These are phyloP conservation scores for Pipistrellus kuhlii DNA, from an alignment of 2,797 vertebrate genomes.

Conservation along the genomic window DNA sequence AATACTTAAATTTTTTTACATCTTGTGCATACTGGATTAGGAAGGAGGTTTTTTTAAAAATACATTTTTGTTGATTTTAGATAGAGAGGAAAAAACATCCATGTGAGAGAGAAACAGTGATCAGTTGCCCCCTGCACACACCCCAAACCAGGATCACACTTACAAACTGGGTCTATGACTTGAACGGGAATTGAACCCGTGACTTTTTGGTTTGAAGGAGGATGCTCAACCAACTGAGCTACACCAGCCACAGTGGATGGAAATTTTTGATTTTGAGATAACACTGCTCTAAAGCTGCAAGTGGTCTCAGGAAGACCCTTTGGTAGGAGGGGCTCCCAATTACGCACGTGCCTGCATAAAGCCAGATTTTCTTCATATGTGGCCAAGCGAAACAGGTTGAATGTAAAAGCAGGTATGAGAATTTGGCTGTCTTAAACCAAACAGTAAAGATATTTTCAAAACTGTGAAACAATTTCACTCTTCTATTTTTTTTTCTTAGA, in stretches of 20 bases:
- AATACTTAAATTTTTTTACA: background rate
- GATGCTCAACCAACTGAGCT: too few species aligned
- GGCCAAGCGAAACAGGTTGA: background rate
- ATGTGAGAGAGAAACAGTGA: too few species aligned
- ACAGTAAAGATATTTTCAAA: constrained; percentile 13
- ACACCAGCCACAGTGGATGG: too few species aligned
- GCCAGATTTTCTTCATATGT: background rate
- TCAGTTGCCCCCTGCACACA: too few species aligned
- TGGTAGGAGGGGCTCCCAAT: background rate
- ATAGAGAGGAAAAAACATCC: too few species aligned
- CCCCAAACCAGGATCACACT: too few species aligned
- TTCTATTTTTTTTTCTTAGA: background rate
- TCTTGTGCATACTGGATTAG: background rate
- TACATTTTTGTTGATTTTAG: too few species aligned
- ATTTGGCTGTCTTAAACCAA: background rate
- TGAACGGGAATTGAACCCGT: too few species aligned
- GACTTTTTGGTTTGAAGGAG: too few species aligned
- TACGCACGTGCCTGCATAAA: background rate
- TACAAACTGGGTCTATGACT: too few species aligned
- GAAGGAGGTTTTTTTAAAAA: background rate
- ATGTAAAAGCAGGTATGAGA: background rate
- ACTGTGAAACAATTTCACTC: background rate
- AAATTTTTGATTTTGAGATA: background rate
- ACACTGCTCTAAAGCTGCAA: background rate
- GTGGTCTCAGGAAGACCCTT: background rate